Percentiles rank a stretch among this genome's conserved stretches.
These are phyloP conservation scores for Propithecus perrieri DNA, from an alignment of 2,797 vertebrate species.

Conservation along the genomic window DNA sequence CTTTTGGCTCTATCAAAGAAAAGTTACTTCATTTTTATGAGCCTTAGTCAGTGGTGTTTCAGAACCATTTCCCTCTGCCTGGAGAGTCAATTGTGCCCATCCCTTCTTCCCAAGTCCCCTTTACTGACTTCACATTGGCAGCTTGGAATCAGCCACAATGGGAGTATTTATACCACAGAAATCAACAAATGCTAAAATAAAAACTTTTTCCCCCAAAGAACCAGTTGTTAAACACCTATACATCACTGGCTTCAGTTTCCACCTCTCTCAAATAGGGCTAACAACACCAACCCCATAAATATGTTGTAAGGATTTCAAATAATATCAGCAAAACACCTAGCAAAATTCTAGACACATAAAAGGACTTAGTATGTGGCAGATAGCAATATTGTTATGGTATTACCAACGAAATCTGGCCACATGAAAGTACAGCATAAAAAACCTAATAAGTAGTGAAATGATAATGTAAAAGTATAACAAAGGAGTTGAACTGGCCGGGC, in stretches of 20 bases:
- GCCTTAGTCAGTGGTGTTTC: background rate
- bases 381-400: background rate
- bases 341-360: constrained; percentile 24
- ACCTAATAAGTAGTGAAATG: background rate
- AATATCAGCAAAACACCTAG: background rate
- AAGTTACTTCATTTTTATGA: background rate
- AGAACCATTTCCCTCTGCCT: background rate
- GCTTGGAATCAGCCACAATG: background rate
- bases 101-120: background rate
- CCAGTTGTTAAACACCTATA: background rate
- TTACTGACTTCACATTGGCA: background rate
- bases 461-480: background rate
- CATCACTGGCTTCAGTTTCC: background rate
- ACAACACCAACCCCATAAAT: background rate
- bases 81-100: background rate
- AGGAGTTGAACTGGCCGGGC: background rate
- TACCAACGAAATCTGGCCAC: background rate
- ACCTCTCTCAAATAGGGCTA: background rate
- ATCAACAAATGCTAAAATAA: background rate
- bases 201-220: background rate
- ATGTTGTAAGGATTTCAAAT: constrained; percentile 7
- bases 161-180: background rate
- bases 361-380: background rate
- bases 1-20: background rate
- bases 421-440: background rate